These are phyloP conservation scores for Mimumesa dahlbomi DNA, from an alignment of 2,888 invertebrate genomes.

Conservation along the genomic window DNA sequence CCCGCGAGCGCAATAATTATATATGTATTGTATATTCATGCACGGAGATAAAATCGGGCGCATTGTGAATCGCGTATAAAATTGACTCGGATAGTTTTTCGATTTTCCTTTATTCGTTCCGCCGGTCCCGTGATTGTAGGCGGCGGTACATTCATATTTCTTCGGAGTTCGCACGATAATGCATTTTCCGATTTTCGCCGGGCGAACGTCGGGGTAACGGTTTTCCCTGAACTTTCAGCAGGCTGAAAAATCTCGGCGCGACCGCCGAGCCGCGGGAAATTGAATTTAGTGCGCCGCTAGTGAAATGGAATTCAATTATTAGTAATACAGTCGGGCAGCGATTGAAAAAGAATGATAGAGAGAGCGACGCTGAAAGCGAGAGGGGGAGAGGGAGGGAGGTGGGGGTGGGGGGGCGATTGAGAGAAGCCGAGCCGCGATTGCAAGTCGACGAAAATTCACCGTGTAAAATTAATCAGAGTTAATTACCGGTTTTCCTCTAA, in stretches of 20 bases:
- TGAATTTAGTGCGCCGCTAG: conserved; percentile 52
- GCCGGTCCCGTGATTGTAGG: not conserved
- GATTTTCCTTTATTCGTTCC: conserved; percentile 17
- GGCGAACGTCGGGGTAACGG: conserved; percentile 20
- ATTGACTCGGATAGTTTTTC: conserved; percentile 28
- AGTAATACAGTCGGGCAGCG: conserved; percentile 57
- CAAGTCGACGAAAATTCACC: conserved; percentile 40
- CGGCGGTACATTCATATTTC: conserved; percentile 20
- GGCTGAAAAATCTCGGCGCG: conserved; percentile 51
- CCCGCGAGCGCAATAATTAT: too few relatives aligned
- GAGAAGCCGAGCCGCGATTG: conserved; percentile 11
- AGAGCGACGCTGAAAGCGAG: not conserved
- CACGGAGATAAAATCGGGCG: conserved; percentile 15
- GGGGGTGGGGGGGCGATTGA: not conserved
- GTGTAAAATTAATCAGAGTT: conserved; percentile 58
- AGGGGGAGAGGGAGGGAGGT: not conserved
- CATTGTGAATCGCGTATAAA: conserved; percentile 8
- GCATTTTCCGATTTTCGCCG: conserved; percentile 47
- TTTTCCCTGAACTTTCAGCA: conserved; percentile 37
- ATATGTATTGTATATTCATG: not conserved
- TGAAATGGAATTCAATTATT: conserved; percentile 65
- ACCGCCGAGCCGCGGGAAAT: conserved; percentile 44
- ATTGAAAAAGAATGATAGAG: conserved; percentile 47
- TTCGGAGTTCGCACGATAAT: conserved; percentile 45
- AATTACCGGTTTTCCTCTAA: conserved; percentile 54